Base-by-base conservation (phyloP, 2,797 vertebrate species). In the Tympanoctomys barrerae region DNA sequence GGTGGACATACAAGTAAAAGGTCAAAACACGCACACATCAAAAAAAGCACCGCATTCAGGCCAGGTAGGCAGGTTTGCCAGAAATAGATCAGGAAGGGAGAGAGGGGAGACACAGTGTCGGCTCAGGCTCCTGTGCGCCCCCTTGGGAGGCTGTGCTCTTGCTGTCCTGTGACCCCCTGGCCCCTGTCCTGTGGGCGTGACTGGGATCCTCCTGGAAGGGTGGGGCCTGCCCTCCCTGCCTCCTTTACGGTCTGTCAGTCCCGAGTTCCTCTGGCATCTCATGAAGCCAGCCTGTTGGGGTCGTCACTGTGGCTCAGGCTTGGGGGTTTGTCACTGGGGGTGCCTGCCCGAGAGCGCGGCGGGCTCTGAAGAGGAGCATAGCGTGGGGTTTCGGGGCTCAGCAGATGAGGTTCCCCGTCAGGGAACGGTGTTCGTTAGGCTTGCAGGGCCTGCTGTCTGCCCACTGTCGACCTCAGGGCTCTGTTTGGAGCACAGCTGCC, bases 81-180 rank as follows among this genome's bases (percentile, higher is more conserved):
- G 78, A 91, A 89, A 85, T 71, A 87, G 89, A 5, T 49, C 64
- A 71, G 59, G 52, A 78, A 61, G 59, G 18, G 79, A 91, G 36
- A 66, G 4, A 24, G 31, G 24, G 36, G 33, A 24, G 33, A 24
- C 39, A 52, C 70, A 57, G 26, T 1, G 59, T 16, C 7, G 9
- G 21, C 24, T 83, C 33, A 3, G 26, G 24, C 24, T 7, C 49
- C 91, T 39, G 49, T n/a, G 54, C 86, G 71, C 42, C 8, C 86
- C 61, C 49, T 28, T 4, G 39, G 49, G 52, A 89, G 64, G n/a
- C 54, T 19, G 83, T 59, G 70, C 28, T 77, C 28, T 80, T 64
- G 42, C 26, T 39, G 52, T 36, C 22, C 11, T 1, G 26, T 83
- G 24, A 52, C 39, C 4, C 57, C 68, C 18, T 21, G 39, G 78